Evolutionary conservation across 2,113 vertebrate genomes (phyloP).

Genomic region (Mastomys coucha): DNA sequence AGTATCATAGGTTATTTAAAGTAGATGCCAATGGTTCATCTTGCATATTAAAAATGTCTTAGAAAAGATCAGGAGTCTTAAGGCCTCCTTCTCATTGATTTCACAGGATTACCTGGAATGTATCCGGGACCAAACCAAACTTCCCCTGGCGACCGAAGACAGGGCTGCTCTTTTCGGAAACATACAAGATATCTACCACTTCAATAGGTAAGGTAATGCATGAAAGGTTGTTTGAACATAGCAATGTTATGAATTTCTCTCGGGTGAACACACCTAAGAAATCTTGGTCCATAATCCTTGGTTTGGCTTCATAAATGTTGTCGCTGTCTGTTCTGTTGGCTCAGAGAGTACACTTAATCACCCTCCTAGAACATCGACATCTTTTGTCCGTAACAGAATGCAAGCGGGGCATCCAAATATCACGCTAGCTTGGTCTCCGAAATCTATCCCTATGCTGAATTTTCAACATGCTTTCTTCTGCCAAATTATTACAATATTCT

Average conservation of each 20-base stretch:
- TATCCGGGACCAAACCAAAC: slow-evolving; percentile 93
- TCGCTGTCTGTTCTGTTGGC: not conserved
- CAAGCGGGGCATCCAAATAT: not conserved
- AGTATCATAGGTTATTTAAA: slow-evolving; percentile 77
- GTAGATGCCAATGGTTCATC: slow-evolving; percentile 68
- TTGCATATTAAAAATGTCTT: slow-evolving; percentile 70
- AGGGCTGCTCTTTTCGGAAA: slow-evolving; percentile 96
- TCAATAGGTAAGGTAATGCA: slow-evolving; percentile 92
- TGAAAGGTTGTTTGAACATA: not conserved
- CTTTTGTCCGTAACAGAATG: not conserved
- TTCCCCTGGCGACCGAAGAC: slow-evolving; percentile 93
- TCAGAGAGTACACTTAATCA: not conserved
- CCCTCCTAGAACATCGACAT: too few relatives aligned
- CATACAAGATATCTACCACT: slow-evolving; percentile 96
- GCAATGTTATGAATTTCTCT: not conserved
- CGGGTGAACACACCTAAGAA: not conserved
- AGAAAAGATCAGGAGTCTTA: slow-evolving; percentile 69
- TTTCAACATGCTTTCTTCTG: slow-evolving; percentile 7
- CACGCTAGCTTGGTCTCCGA: not conserved
- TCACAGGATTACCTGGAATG: slow-evolving; percentile 96
- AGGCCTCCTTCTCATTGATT: slow-evolving; percentile 75
- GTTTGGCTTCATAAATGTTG: not conserved
- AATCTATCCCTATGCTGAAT: not conserved
- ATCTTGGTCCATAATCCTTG: not conserved
- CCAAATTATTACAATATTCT: not conserved